These are phyloP conservation scores for Bombycilla garrulus DNA, from an alignment of 2,113 vertebrate species.

Conservation along the genomic window DNA sequence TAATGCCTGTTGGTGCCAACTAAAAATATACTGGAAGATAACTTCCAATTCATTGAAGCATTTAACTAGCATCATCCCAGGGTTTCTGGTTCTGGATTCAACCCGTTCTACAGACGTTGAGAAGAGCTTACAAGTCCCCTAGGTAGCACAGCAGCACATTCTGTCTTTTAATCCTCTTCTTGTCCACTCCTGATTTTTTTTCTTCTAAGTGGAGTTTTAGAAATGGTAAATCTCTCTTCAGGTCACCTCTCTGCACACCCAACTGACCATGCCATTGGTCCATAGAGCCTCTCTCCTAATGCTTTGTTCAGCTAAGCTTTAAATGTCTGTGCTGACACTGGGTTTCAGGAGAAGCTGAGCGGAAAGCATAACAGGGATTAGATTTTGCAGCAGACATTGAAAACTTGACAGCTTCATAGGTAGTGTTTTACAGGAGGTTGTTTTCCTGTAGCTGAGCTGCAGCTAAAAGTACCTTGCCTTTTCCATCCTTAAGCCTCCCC, in stretches of 20 bases:
- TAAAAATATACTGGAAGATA: conserved; percentile 67
- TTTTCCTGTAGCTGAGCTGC: not conserved
- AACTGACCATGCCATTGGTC: accelerated
- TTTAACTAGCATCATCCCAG: conserved; percentile 6
- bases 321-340: accelerated
- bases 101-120: not conserved
- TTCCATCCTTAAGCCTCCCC: not conserved
- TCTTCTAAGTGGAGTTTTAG: not conserved
- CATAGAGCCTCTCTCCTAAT: not conserved
- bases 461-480: not conserved
- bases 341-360: not conserved
- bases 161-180: not conserved
- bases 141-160: not conserved
- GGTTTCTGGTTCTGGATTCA: not conserved
- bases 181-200: not conserved
- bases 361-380: not conserved
- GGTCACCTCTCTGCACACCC: not conserved
- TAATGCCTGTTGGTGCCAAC: conserved; percentile 60
- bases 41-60: conserved; percentile 56
- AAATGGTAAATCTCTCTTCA: not conserved
- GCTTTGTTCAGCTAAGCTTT: not conserved
- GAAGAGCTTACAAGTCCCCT: not conserved
- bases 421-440: not conserved
- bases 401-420: not conserved
- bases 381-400: not conserved